Conservation (phyloP, 1,140 invertebrate species). For the Halyomorpha halys region DNA sequence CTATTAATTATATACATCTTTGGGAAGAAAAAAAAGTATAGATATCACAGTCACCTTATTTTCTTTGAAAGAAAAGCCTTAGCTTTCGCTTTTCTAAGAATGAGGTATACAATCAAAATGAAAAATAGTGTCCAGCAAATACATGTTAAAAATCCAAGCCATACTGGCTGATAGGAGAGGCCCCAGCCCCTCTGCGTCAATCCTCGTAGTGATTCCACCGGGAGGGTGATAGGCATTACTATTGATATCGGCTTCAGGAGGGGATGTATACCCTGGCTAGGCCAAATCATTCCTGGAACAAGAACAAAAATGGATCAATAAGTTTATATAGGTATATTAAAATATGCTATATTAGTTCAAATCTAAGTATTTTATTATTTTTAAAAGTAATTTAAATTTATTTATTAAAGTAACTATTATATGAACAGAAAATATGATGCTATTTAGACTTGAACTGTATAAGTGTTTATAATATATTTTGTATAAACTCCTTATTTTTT, state of each 20-base stretch:
- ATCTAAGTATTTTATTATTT: no score
- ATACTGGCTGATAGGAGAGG: neutral
- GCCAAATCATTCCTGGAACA: slow-evolving; percentile 16
- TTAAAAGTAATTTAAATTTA: no score
- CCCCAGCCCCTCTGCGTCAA: neutral
- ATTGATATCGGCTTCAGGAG: slow-evolving; percentile 5
- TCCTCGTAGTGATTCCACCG: neutral
- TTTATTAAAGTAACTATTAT: no score
- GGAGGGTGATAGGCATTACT: neutral
- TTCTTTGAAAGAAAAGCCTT: neutral
- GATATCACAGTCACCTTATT: neutral
- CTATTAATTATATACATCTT: no score
- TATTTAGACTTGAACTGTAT: no score
- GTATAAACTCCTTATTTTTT: no score
- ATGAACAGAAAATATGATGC: no score
- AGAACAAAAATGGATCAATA: no score
- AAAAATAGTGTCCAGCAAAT: slow-evolving; percentile 3
- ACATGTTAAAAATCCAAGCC: slow-evolving; percentile 1
- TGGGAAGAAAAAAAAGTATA: no score
- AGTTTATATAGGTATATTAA: no score
- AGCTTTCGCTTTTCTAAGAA: neutral
- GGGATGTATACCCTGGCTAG: slow-evolving; percentile 9
- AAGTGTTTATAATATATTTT: no score
- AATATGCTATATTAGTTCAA: no score
- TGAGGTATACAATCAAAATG: neutral